phyloP scores from a whole-genome alignment of 2,113 vertebrate genomes.

The Rhinoptilus africanus region DNA sequence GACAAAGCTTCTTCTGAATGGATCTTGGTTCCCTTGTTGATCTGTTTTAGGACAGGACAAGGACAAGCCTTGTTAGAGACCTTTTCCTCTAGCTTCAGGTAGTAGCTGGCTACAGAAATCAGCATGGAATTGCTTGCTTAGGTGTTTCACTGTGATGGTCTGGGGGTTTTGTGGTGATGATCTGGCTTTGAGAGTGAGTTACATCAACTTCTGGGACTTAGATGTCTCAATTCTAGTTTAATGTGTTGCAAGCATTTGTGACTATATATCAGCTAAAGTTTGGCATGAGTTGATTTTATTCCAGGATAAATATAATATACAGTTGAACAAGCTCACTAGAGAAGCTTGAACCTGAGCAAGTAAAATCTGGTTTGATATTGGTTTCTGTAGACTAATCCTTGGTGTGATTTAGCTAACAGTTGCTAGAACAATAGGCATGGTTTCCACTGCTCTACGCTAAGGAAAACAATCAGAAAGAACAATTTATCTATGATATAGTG shows the following conservation, averaged over 20 bases:
- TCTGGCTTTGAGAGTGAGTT: background rate
- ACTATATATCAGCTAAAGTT: background rate
- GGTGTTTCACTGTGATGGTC: background rate
- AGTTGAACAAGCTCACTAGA: background rate
- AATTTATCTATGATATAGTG: background rate
- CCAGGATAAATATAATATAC: background rate
- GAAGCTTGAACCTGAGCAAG: background rate
- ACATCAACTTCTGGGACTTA: background rate
- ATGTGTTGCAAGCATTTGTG: background rate
- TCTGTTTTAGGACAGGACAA: background rate
- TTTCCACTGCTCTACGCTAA: background rate
- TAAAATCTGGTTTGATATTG: background rate
- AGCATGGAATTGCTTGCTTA: background rate
- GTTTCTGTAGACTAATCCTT: background rate
- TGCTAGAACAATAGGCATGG: background rate
- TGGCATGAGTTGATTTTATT: background rate
- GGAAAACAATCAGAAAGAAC: background rate
- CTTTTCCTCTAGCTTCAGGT: background rate
- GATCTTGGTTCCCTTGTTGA: background rate
- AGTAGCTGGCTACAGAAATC: background rate
- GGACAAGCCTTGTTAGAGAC: background rate
- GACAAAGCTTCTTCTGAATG: background rate
- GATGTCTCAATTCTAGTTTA: background rate
- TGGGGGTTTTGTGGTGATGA: background rate
- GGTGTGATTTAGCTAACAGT: background rate